These are phyloP conservation scores for Sitta europaea DNA, from an alignment of 2,113 vertebrate genomes.

Conservation along the genomic window DNA sequence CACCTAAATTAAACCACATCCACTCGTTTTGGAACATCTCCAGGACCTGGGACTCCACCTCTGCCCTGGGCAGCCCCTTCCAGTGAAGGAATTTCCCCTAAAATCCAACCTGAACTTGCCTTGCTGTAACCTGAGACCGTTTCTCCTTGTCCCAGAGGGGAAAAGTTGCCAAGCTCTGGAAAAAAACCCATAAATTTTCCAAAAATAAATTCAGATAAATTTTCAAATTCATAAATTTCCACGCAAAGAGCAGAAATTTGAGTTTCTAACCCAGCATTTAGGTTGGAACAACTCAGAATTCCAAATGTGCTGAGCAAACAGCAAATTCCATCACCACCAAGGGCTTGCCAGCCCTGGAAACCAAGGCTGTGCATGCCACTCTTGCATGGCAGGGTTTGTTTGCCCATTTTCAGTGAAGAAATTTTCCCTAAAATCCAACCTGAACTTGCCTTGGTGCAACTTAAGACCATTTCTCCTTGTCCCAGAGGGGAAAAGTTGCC, in stretches of 20 bases:
- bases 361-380: neutral
- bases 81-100: neutral
- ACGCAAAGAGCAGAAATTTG: neutral
- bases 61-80: neutral
- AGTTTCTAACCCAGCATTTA: neutral
- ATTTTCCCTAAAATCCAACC: neutral
- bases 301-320: neutral
- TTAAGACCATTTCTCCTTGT: neutral
- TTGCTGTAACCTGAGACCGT: neutral
- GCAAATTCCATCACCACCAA: neutral
- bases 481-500: neutral
- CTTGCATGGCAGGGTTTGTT: neutral
- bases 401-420: neutral
- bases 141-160: neutral
- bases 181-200: too few species aligned
- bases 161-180: neutral
- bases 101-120: neutral
- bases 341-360: neutral
- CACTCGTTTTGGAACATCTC: neutral
- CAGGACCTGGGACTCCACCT: neutral
- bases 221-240: too few species aligned
- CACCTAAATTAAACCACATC: neutral
- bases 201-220: too few species aligned
- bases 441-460: neutral
- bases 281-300: neutral